Conservation (phyloP, 2,113 vertebrate species). For the Cervus canadensis region DNA sequence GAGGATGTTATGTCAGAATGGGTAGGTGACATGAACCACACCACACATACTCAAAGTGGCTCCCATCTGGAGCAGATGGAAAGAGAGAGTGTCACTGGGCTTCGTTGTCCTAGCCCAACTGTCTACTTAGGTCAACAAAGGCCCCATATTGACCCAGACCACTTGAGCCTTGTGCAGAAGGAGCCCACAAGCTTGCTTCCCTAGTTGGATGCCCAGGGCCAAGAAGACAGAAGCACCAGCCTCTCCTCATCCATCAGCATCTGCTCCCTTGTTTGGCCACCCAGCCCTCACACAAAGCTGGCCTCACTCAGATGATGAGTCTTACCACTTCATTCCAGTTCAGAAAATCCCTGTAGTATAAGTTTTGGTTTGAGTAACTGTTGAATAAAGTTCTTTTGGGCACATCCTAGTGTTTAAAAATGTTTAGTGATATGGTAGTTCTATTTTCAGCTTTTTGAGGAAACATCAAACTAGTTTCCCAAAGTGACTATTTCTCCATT, state of each 20-base stretch:
- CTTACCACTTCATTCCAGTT: background rate
- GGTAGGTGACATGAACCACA: background rate
- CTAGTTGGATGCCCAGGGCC: background rate
- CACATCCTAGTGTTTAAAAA: too few species aligned
- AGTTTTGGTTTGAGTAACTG: too few species aligned
- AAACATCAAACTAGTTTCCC: background rate
- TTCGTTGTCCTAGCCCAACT: background rate
- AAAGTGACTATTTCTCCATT: background rate
- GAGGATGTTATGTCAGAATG: background rate
- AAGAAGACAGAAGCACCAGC: background rate
- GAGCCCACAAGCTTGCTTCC: background rate
- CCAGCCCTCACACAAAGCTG: background rate
- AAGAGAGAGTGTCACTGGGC: background rate
- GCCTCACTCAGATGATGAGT: background rate
- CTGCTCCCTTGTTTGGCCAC: background rate
- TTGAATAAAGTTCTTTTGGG: too few species aligned
- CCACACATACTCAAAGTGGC: background rate
- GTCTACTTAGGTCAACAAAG: background rate
- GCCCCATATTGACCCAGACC: background rate
- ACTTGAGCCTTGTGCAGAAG: background rate
- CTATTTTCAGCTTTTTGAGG: background rate
- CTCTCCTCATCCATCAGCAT: fast-evolving
- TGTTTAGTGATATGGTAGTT: background rate
- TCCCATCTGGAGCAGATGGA: background rate
- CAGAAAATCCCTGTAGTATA: background rate